Conservation (phyloP, 2,888 invertebrate genomes). For the Trisateles emortualis region DNA sequence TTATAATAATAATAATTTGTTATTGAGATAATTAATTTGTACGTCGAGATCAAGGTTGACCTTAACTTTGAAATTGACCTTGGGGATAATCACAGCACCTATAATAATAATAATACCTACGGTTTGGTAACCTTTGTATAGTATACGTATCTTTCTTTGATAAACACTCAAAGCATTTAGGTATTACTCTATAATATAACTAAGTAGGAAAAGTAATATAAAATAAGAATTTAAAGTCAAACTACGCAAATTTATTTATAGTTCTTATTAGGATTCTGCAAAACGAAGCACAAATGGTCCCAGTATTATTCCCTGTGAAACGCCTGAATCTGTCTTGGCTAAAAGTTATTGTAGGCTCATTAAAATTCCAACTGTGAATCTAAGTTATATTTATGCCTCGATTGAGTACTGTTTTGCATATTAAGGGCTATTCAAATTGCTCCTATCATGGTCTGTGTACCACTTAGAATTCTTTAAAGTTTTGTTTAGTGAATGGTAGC, state of each 20-base stretch:
- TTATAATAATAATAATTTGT: too few relatives aligned
- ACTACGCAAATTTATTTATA: background rate
- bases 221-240: too few relatives aligned
- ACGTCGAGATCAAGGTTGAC: too few relatives aligned
- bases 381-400: constrained; percentile 2
- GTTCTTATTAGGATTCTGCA: background rate
- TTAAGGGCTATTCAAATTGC: constrained; percentile 1
- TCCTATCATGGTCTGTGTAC: background rate
- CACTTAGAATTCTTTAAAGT: background rate
- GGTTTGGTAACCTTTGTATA: too few relatives aligned
- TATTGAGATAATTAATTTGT: too few relatives aligned
- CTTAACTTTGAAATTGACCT: too few relatives aligned
- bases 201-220: too few relatives aligned
- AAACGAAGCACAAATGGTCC: background rate
- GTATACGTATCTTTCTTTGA: too few relatives aligned
- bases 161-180: too few relatives aligned
- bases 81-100: too few relatives aligned
- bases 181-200: too few relatives aligned
- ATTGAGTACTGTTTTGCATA: constrained; percentile 5
- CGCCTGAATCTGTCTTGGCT: background rate
- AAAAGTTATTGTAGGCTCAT: constrained; percentile 4
- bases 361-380: constrained; percentile 7
- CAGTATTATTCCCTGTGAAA: constrained; percentile 1
- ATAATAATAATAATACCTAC: too few relatives aligned
- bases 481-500: background rate